phyloP scores from a whole-genome alignment of 2,797 vertebrate species.

The Parambassis ranga region DNA sequence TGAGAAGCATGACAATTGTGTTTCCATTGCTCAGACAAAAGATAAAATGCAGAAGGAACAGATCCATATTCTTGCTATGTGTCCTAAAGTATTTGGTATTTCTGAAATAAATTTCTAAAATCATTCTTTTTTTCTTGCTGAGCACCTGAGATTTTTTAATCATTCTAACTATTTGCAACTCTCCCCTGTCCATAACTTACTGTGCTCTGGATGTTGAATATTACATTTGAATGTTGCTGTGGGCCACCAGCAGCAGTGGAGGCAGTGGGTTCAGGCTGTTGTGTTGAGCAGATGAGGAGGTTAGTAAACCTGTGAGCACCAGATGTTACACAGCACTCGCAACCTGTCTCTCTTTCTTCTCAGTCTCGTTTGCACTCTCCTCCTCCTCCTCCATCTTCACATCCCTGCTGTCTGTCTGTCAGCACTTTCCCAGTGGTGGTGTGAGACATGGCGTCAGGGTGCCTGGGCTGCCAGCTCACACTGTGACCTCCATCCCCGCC shows the following conservation, averaged over 20 bases:
- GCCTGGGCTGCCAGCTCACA: constrained; percentile 71
- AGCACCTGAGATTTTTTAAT: constrained; percentile 3
- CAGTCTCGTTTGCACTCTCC: background rate
- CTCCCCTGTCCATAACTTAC: background rate
- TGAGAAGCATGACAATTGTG: constrained; percentile 66
- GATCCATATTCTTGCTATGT: constrained; percentile 17
- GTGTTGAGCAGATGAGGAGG: constrained; percentile 44
- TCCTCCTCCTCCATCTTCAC: constrained; percentile 45
- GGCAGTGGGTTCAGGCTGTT: constrained; percentile 42
- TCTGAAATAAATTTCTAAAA: too few relatives aligned
- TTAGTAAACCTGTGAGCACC: constrained; percentile 52
- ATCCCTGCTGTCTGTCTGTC: constrained; percentile 73
- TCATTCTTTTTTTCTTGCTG: background rate
- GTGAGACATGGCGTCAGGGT: constrained; percentile 79
- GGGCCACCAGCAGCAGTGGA: constrained; percentile 52
- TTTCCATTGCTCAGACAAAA: constrained; percentile 28
- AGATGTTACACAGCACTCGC: constrained; percentile 63
- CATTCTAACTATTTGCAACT: background rate
- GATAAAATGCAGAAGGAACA: constrained; percentile 14
- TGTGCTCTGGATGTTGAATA: constrained; percentile 38
- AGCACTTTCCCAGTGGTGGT: constrained; percentile 73
- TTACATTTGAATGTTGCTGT: constrained; percentile 54
- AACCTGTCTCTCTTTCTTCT: constrained; percentile 26
- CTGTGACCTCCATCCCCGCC: constrained; percentile 74
- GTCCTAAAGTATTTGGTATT: constrained; percentile 1